Evolutionary conservation across 2,113 vertebrate species (phyloP).

Genomic region (Todiramphus chloris): DNA sequence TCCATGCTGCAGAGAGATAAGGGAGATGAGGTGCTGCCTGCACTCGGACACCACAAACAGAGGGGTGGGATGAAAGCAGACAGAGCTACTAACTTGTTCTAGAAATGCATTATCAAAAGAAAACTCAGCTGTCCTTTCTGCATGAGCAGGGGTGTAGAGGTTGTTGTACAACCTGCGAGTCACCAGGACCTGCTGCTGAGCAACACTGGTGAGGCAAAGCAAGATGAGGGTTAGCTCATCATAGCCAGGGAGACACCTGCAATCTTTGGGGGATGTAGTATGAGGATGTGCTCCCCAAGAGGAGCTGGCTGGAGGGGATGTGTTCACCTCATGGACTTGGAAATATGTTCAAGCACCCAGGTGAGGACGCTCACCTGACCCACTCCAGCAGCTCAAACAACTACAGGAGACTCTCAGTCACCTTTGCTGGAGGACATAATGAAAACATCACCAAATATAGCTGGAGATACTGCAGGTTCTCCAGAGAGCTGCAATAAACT

Average conservation of each 20-base stretch:
- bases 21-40: background rate
- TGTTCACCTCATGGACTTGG: background rate
- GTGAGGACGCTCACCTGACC: rapidly evolving
- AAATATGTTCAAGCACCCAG: background rate
- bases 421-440: background rate
- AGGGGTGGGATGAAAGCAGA: background rate
- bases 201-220: background rate
- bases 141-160: background rate
- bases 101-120: background rate
- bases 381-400: rapidly evolving
- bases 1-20: background rate
- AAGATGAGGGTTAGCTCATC: background rate
- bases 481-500: background rate
- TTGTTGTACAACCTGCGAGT: too few relatives aligned
- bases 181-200: rapidly evolving
- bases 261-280: background rate
- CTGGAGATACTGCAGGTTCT: background rate
- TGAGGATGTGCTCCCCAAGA: background rate
- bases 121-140: background rate
- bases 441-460: background rate
- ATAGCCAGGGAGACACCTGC: background rate
- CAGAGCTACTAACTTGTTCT: background rate
- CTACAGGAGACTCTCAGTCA: background rate
- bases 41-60: background rate
- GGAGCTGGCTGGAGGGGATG: background rate